Percentiles rank a stretch among this genome's conserved stretches.
Conservation (phyloP, 2,113 vertebrate species). For the Cottus gobio region DNA sequence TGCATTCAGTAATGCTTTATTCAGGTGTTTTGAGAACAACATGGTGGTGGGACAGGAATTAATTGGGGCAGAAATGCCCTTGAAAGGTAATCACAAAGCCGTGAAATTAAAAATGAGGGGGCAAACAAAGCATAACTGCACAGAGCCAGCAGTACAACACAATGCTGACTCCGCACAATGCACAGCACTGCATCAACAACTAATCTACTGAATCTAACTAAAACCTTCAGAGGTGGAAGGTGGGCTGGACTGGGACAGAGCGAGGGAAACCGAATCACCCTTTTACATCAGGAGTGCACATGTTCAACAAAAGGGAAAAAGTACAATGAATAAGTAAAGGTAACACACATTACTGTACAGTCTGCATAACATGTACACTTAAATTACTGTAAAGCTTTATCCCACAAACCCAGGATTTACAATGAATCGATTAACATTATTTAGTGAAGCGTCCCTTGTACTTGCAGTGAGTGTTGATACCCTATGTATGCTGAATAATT, state of each 20-base stretch:
- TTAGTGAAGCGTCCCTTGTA: neutral
- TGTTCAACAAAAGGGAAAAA: neutral
- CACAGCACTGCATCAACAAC: neutral
- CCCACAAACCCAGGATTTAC: neutral
- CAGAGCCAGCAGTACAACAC: slow-evolving; percentile 20
- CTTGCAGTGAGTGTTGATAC: neutral
- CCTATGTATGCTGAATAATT: neutral
- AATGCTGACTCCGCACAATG: slow-evolving; percentile 51
- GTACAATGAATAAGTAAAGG: neutral
- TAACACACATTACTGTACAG: neutral
- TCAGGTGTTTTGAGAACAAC: slow-evolving; percentile 57
- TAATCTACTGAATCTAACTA: slow-evolving; percentile 19
- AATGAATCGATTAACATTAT: neutral
- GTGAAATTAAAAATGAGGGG: slow-evolving; percentile 65
- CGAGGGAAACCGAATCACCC: neutral
- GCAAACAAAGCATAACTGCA: slow-evolving; percentile 43
- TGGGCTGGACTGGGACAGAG: neutral
- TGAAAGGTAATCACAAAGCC: slow-evolving; percentile 68
- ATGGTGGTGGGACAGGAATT: slow-evolving; percentile 53
- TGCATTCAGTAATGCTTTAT: slow-evolving; percentile 19
- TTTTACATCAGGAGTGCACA: slow-evolving; percentile 9
- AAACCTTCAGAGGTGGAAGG: neutral
- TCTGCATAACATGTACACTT: neutral
- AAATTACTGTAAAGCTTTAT: neutral
- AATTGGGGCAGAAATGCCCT: slow-evolving; percentile 64